A percentile compares a stretch with the other conserved stretches of the same genome.
Conservation (phyloP, 1,140 invertebrate genomes). For the Heliconius nattereri region DNA sequence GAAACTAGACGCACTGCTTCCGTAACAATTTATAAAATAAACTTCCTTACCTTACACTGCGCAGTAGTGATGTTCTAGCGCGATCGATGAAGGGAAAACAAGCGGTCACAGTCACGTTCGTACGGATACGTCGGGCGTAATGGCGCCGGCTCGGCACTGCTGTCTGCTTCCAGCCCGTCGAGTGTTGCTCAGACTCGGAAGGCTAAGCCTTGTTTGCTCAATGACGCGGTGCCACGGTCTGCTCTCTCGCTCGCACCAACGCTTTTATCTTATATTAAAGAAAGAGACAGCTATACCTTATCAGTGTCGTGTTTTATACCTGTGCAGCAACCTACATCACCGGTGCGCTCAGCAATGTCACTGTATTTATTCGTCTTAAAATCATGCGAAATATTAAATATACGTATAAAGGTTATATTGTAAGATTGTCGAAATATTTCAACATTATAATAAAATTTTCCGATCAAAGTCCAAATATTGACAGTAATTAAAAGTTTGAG, state of each 20-base stretch:
- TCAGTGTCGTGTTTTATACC: slow-evolving; percentile 52
- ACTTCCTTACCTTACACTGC: slow-evolving; percentile 77
- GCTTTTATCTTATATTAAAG: slow-evolving; percentile 26
- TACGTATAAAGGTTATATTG: slow-evolving; percentile 5
- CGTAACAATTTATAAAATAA: slow-evolving; percentile 63
- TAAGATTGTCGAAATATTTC: neutral
- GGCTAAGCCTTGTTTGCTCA: slow-evolving; percentile 76
- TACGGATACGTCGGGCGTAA: slow-evolving; percentile 72
- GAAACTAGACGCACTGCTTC: slow-evolving; percentile 63
- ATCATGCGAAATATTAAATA: slow-evolving; percentile 64
- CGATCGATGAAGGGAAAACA: slow-evolving; percentile 73
- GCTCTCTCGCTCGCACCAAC: slow-evolving; percentile 46
- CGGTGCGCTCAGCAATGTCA: slow-evolving; percentile 73
- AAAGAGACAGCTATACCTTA: slow-evolving; percentile 50
- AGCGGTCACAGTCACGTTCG: slow-evolving; percentile 76
- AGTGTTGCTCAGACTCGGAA: slow-evolving; percentile 71
- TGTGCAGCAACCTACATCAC: slow-evolving; percentile 77
- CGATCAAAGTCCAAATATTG: neutral
- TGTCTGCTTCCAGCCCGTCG: slow-evolving; percentile 57
- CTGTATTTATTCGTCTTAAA: slow-evolving; percentile 65
- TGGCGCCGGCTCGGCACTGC: slow-evolving; percentile 65
- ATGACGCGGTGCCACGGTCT: slow-evolving; percentile 57
- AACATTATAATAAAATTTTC: neutral
- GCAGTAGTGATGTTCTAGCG: slow-evolving; percentile 74
- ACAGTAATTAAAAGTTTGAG: neutral